phyloP scores from a whole-genome alignment of 2,113 vertebrate species.

The Thinocorus orbignyianus region DNA sequence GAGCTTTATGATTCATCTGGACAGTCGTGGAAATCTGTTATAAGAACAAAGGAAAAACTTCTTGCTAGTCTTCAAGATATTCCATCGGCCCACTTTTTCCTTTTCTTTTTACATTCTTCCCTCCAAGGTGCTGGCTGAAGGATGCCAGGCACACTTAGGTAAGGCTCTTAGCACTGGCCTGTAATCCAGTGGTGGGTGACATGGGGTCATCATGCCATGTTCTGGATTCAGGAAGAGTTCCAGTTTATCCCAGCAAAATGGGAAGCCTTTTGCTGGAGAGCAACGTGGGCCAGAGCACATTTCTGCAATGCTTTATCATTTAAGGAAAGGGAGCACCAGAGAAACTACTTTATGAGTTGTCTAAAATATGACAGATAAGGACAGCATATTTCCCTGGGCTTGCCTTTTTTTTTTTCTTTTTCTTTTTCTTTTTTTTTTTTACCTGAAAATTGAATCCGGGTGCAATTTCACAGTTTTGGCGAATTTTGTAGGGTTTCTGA shows the following conservation, averaged over 20 bases:
- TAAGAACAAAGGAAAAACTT: neutral
- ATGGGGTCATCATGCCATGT: neutral
- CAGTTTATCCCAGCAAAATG: neutral
- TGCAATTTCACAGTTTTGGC: neutral
- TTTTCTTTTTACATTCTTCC: accelerated
- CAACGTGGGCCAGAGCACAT: accelerated
- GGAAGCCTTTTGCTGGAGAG: neutral
- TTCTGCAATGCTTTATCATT: neutral
- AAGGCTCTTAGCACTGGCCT: neutral
- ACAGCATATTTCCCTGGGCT: neutral
- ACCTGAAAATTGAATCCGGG: neutral
- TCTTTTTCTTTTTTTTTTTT: too few relatives aligned
- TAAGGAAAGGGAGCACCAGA: neutral
- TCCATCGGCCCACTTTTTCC: neutral
- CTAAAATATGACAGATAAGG: neutral
- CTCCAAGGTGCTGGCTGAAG: neutral
- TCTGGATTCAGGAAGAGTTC: neutral
- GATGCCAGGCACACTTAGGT: too few relatives aligned
- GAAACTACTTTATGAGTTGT: neutral
- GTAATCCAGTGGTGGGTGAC: neutral
- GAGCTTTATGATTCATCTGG: neutral
- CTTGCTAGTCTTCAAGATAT: neutral
- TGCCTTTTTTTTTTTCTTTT: neutral
- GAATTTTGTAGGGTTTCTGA: neutral
- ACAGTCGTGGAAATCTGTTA: neutral